Base-by-base conservation (phyloP, 2,797 vertebrate species). In the Hoplostethus mediterraneus region DNA sequence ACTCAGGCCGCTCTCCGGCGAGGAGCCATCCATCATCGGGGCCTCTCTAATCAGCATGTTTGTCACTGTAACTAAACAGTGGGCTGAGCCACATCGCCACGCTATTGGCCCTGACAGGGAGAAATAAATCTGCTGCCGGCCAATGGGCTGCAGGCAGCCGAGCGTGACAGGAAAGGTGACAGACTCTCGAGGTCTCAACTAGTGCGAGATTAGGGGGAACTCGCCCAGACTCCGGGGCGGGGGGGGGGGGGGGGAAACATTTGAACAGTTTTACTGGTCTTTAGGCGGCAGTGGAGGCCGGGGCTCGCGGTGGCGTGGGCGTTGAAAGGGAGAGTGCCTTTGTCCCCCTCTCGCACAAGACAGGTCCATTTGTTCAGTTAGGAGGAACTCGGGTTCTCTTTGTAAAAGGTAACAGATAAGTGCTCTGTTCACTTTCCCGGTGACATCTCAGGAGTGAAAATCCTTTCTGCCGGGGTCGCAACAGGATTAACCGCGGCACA, bases 21-120 rank as follows among this genome's bases (percentile, higher is more conserved):
- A 94, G 95, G 92, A 79, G 91, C 95, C 96, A 96, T 96, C 93
- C 94, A 96, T 97, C 96, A 96, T 93, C 63, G 57, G 67, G 92
- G 94, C 93, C 91, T 94, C 91, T 91, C 92, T 94, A 94, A 95
- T 95, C 96, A 95, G 87, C 82, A 94, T 93, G 95, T 94, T 95
- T 95, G 95, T 95, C 96, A 95, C 95, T 93, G 95, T 93, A 95
- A 95, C 95, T 94, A 95, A 96, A 95, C 87, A 91, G 93, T 76
- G 93, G 92, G 92, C 87, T 87, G 17, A 93, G 92, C 93, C 82
- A 92, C 87, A 81, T 91, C 68, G 64, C 82, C 76, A 92, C 82
- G 86, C 96, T 92, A 95, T 95, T 94, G 95, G 96, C 93, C 87
- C 81, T 95, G 96, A 96, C 96, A 95, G 91, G 82, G 89, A 63